These are phyloP conservation scores for Bovichtus variegatus DNA, from an alignment of 2,797 vertebrate genomes.

Conservation along the genomic window DNA sequence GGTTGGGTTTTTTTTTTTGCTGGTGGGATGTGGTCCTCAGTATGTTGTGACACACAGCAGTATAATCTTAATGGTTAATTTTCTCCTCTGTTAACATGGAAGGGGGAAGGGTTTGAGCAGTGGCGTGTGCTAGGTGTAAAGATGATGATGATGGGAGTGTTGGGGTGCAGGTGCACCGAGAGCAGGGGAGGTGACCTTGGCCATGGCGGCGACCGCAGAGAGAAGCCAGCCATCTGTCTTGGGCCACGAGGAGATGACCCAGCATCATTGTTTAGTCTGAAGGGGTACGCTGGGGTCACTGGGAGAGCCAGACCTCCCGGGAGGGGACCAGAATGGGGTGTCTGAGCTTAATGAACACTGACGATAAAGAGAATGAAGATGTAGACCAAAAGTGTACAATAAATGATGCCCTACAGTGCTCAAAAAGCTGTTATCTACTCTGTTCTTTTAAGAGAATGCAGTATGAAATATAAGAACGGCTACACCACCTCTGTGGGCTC, in stretches of 20 bases:
- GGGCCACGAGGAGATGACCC: constrained; percentile 79
- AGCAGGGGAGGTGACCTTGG: constrained; percentile 84
- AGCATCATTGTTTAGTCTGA: constrained; percentile 83
- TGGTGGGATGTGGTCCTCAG: constrained; percentile 11
- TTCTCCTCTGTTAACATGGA: constrained; percentile 54
- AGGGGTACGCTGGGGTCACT: constrained; percentile 77
- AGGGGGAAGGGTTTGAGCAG: constrained; percentile 40
- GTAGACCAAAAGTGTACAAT: constrained; percentile 48
- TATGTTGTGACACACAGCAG: constrained; percentile 30
- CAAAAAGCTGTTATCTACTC: constrained; percentile 49
- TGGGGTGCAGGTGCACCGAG: constrained; percentile 76
- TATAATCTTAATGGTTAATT: constrained; percentile 68
- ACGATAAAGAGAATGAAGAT: constrained; percentile 54
- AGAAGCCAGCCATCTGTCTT: constrained; percentile 86
- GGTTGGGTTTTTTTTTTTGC: constrained; percentile 19
- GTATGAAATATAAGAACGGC: constrained; percentile 37
- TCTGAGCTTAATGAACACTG: constrained; percentile 48
- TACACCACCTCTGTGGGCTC: constrained; percentile 37
- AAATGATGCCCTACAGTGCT: constrained; percentile 47
- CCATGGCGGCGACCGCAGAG: constrained; percentile 70
- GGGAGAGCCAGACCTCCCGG: constrained; percentile 66
- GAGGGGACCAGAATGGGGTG: constrained; percentile 55
- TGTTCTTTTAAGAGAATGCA: constrained; percentile 53
- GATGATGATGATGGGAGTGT: constrained; percentile 71
- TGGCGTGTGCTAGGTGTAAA: constrained; percentile 58